Percentiles rank a stretch among this genome's conserved stretches.
Evolutionary conservation across 2,113 vertebrate species (phyloP).

Genomic region (Nyctibius bracteatus): DNA sequence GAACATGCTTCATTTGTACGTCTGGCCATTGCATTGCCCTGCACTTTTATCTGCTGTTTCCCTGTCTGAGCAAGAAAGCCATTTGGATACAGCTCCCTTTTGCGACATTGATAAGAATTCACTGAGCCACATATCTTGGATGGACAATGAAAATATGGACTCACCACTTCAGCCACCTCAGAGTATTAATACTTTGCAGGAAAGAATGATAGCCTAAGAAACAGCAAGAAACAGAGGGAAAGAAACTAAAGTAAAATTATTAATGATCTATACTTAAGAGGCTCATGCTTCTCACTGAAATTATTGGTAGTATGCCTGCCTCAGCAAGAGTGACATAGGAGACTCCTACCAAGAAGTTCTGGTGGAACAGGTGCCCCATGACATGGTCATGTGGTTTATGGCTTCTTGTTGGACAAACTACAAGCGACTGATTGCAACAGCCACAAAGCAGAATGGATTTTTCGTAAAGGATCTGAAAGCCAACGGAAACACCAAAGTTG

Average conservation of each 20-base stretch:
- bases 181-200: not conserved
- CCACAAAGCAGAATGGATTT: not conserved
- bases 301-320: not conserved
- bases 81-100: not conserved
- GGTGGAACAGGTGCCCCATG: not conserved
- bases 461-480: not conserved
- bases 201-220: not conserved
- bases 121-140: not conserved
- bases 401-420: not conserved
- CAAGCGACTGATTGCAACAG: not conserved
- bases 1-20: not conserved
- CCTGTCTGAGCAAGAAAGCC: not conserved
- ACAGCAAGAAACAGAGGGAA: not conserved
- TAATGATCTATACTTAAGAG: not conserved
- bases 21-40: not conserved
- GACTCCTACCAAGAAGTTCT: not conserved
- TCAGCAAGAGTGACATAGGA: not conserved
- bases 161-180: not conserved
- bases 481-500: not conserved
- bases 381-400: not conserved
- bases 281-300: not conserved
- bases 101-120: not conserved
- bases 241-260: not conserved
- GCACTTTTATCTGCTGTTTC: not conserved
- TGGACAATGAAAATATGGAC: rapidly evolving